These are phyloP conservation scores for Eilema caniola DNA, from an alignment of 2,888 invertebrate genomes.

Conservation along the genomic window DNA sequence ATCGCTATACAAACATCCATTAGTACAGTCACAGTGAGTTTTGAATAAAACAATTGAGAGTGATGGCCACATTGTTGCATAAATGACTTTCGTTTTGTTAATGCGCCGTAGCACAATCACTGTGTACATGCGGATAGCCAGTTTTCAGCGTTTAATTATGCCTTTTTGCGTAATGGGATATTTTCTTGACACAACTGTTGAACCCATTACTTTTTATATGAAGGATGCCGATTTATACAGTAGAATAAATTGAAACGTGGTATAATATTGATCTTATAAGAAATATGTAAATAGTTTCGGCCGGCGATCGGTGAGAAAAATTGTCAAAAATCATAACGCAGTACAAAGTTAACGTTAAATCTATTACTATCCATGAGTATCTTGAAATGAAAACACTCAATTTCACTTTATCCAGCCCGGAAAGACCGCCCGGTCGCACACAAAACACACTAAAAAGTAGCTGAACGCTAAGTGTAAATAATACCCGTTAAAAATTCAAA, in stretches of 20 bases:
- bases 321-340: too few relatives aligned
- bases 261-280: too few relatives aligned
- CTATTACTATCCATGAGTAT: neutral
- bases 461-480: too few relatives aligned
- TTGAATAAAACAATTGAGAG: slow-evolving; percentile 54
- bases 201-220: neutral
- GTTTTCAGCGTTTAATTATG: slow-evolving; percentile 10
- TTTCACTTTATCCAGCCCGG: neutral
- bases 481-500: too few relatives aligned
- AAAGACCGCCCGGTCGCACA: neutral
- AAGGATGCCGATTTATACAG: too few relatives aligned
- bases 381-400: neutral
- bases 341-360: too few relatives aligned
- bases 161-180: neutral
- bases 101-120: slow-evolving; percentile 36
- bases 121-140: slow-evolving; percentile 28
- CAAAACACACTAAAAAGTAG: neutral
- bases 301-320: too few relatives aligned
- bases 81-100: slow-evolving; percentile 59
- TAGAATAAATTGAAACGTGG: too few relatives aligned
- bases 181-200: neutral
- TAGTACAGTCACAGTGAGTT: slow-evolving; percentile 20
- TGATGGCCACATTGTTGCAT: slow-evolving; percentile 53
- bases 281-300: too few relatives aligned
- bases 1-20: slow-evolving; percentile 22